Conservation (phyloP, 2,113 vertebrate species). For the Indicator indicator region DNA sequence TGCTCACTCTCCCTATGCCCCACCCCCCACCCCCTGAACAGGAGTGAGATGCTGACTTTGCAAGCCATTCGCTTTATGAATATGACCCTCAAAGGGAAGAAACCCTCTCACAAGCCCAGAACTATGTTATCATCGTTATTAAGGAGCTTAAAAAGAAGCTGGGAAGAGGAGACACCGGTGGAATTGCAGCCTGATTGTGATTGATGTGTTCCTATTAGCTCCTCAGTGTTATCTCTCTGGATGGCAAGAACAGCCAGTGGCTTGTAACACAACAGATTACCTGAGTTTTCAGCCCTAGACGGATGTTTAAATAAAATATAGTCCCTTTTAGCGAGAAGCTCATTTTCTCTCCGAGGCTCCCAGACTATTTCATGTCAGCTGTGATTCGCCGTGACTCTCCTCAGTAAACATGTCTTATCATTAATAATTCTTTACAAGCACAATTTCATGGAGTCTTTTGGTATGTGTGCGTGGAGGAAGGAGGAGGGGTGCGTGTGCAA, state of each 20-base stretch:
- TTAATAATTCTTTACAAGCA: conserved; percentile 88
- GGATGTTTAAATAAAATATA: conserved; percentile 94
- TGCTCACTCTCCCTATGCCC: background rate
- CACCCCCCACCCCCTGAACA: background rate
- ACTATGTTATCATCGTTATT: conserved; percentile 92
- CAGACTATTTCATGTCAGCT: conserved; percentile 87
- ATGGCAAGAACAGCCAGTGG: conserved; percentile 91
- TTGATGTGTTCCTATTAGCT: conserved; percentile 93
- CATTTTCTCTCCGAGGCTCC: conserved; percentile 84
- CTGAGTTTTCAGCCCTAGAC: conserved; percentile 87
- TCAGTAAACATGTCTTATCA: conserved; percentile 93
- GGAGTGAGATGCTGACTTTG: conserved; percentile 85
- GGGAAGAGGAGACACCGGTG: conserved; percentile 83
- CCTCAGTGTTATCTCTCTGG: conserved; percentile 86
- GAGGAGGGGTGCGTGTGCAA: conserved; percentile 42
- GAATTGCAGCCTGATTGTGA: conserved; percentile 92
- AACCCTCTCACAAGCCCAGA: conserved; percentile 79
- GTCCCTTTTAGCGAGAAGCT: conserved; percentile 90
- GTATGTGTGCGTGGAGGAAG: background rate
- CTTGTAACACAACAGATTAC: conserved; percentile 98
- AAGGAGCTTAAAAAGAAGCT: conserved; percentile 85
- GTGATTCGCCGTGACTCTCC: conserved; percentile 87
- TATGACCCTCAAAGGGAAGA: conserved; percentile 81
- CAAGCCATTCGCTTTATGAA: conserved; percentile 80
- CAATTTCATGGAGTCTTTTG: conserved; percentile 71